These are phyloP conservation scores for Mus musculus DNA, from an alignment of 2,113 vertebrate species.

Conservation along the genomic window GRCm39 chr4:28733001-28733500, in stretches of 20 bases:
- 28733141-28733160: neutral
- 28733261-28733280: conserved; percentile 40
- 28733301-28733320: neutral
- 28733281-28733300: conserved; percentile 32
- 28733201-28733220: conserved; percentile 39
- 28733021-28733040: too few species aligned
- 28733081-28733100: neutral
- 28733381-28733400: neutral
- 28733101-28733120: neutral
- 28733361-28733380: neutral
- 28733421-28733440: conserved; percentile 39
- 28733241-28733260: neutral
- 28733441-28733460: neutral
- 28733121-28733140: neutral
- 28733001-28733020: too few species aligned
- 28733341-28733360: neutral
- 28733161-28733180: conserved; percentile 35
- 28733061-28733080: neutral
- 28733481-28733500: conserved; percentile 68
- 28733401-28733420: conserved; percentile 24
- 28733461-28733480: conserved; percentile 65
- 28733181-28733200: conserved; percentile 20
- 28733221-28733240: neutral
- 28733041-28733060: neutral
- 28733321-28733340: neutral